Conservation (phyloP, 2,113 vertebrate species). For the Carassius auratus region DNA sequence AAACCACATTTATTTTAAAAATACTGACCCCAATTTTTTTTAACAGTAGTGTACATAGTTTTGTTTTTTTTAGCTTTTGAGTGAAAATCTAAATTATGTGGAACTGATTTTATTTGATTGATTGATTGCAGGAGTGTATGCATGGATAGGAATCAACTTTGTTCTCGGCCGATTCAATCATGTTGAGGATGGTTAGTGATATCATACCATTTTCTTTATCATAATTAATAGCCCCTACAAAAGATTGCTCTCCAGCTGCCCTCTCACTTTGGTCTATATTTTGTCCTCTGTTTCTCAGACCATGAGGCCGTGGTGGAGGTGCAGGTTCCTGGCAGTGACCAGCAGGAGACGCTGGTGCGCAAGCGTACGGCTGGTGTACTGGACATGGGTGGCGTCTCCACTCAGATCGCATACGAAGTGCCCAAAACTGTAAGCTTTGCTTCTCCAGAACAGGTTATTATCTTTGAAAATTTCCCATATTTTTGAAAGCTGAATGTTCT, state of each 20-base stretch:
- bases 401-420: slow-evolving; percentile 98
- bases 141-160: slow-evolving; percentile 99
- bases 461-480: slow-evolving; percentile 79
- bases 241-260: background rate
- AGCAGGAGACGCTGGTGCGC: slow-evolving; percentile 82
- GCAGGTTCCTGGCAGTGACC: slow-evolving; percentile 82
- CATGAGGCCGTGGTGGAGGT: slow-evolving; percentile 86
- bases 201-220: background rate
- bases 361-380: slow-evolving; percentile 94
- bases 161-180: slow-evolving; percentile 95
- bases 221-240: background rate
- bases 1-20: background rate
- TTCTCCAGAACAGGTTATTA: slow-evolving; percentile 97
- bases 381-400: slow-evolving; percentile 99
- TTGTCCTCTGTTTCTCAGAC: slow-evolving; percentile 67
- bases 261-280: too few species aligned
- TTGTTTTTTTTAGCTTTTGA: background rate
- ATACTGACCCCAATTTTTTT: too few species aligned
- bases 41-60: too few species aligned
- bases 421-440: slow-evolving; percentile 99
- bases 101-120: background rate
- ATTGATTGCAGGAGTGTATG: slow-evolving; percentile 85
- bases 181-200: slow-evolving; percentile 83
- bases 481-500: slow-evolving; percentile 74
- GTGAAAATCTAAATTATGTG: background rate